Conservation (phyloP, 2,113 vertebrate genomes). For the Vidua macroura region DNA sequence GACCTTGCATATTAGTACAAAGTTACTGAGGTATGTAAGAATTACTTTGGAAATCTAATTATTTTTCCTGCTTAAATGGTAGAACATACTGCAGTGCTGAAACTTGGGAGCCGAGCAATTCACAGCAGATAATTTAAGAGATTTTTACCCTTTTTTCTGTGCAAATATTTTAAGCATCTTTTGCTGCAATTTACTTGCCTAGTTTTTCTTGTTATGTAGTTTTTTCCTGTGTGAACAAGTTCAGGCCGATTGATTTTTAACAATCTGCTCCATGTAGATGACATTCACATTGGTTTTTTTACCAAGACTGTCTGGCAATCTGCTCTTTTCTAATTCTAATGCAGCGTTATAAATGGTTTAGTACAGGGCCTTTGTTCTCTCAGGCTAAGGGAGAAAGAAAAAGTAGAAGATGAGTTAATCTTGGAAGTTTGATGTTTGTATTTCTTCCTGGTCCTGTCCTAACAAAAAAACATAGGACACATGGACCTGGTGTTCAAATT, state of each 20-base stretch:
- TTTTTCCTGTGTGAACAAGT: slow-evolving; percentile 23
- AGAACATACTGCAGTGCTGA: neutral
- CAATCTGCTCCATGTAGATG: slow-evolving; percentile 16
- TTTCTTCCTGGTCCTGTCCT: neutral
- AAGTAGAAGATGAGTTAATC: neutral
- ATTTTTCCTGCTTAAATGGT: neutral
- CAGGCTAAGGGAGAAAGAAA: neutral
- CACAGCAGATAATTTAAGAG: neutral
- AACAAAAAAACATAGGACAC: neutral
- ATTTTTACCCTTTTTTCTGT: neutral
- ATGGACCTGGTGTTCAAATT: neutral
- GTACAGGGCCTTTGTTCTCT: neutral
- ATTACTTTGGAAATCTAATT: slow-evolving; percentile 33
- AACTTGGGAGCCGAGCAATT: neutral
- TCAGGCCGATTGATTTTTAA: slow-evolving; percentile 12
- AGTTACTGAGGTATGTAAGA: slow-evolving; percentile 22
- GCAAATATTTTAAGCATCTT: neutral
- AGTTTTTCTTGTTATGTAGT: neutral
- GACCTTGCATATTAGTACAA: slow-evolving; percentile 9
- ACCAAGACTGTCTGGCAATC: neutral
- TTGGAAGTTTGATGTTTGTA: neutral
- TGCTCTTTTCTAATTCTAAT: slow-evolving; percentile 31
- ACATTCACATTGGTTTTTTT: neutral
- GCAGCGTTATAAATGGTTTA: neutral
- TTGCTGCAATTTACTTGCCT: neutral